Evolutionary conservation across 2,113 vertebrate genomes (phyloP).

Genomic region (Spermophilus dauricus): DNA sequence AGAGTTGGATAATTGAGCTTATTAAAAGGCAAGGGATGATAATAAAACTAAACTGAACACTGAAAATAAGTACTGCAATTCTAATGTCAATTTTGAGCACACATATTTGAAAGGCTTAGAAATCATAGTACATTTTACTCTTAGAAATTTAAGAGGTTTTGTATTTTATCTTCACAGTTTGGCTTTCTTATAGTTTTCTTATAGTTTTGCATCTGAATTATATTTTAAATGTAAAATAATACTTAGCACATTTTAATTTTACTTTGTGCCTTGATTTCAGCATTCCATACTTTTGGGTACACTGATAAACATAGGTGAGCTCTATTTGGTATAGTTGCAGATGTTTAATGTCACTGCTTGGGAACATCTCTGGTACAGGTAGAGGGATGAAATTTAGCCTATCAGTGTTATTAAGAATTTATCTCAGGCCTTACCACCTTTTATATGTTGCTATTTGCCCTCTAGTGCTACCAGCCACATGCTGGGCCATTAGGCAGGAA

Average conservation of each 20-base stretch:
- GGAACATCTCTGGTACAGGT: neutral
- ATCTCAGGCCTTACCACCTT: neutral
- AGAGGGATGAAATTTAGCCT: neutral
- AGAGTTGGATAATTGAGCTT: conserved; percentile 7
- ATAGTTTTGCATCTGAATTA: conserved; percentile 27
- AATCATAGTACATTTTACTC: neutral
- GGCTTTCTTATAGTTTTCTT: neutral
- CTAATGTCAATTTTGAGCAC: neutral
- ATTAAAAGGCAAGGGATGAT: neutral
- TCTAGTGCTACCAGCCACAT: neutral
- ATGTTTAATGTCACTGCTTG: neutral
- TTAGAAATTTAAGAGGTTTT: neutral
- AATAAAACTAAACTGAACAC: neutral
- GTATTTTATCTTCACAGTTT: neutral
- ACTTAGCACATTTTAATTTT: conserved; percentile 54
- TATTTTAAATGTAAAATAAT: conserved; percentile 52
- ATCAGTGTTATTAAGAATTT: neutral
- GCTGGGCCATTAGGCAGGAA: neutral
- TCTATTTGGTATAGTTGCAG: neutral
- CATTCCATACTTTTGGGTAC: neutral
- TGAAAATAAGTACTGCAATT: neutral
- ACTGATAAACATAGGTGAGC: neutral
- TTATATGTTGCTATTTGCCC: neutral
- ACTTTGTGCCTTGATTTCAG: neutral
- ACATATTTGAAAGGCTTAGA: conserved; percentile 29